Conservation (phyloP, 2,888 invertebrate genomes). For the Trichacis sp. region DNA sequence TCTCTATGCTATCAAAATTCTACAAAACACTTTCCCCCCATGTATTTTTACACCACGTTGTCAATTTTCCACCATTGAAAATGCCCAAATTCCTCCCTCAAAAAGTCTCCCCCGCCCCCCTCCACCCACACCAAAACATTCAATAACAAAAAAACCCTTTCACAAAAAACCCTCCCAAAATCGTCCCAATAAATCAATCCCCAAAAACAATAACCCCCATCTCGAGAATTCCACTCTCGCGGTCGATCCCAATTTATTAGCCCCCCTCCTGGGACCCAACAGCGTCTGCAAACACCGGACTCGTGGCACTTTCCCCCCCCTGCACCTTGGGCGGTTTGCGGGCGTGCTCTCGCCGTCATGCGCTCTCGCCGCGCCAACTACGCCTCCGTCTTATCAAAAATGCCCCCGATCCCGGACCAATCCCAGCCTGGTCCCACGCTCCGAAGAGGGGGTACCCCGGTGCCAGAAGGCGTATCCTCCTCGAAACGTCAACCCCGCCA, state of each 20-base stretch:
- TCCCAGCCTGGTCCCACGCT: too few relatives aligned
- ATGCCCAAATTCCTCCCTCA: too few relatives aligned
- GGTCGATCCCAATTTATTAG: not conserved
- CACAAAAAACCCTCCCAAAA: not conserved
- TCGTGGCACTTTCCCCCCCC: slow-evolving; percentile 1
- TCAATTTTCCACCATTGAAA: too few relatives aligned
- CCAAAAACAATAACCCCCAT: not conserved
- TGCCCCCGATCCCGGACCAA: too few relatives aligned
- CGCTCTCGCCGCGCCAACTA: slow-evolving; percentile 46
- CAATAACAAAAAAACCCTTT: not conserved
- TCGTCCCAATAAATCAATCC: not conserved
- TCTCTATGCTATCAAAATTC: too few relatives aligned
- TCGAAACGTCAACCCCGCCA: too few relatives aligned
- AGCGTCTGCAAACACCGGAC: not conserved
- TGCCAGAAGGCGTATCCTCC: too few relatives aligned
- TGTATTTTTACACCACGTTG: too few relatives aligned
- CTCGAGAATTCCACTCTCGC: not conserved
- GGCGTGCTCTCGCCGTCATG: slow-evolving; percentile 50
- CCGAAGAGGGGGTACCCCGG: too few relatives aligned
- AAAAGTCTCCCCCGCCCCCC: too few relatives aligned
- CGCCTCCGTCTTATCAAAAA: slow-evolving; percentile 63
- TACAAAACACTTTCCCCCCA: too few relatives aligned
- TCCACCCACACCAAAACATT: not conserved
- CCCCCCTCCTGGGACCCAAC: not conserved
- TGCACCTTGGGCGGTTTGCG: slow-evolving; percentile 20